Percentiles rank a stretch among this genome's conserved stretches.
phyloP scores from a whole-genome alignment of 1,140 invertebrate species.

The Caenorhabditis latens region DNA sequence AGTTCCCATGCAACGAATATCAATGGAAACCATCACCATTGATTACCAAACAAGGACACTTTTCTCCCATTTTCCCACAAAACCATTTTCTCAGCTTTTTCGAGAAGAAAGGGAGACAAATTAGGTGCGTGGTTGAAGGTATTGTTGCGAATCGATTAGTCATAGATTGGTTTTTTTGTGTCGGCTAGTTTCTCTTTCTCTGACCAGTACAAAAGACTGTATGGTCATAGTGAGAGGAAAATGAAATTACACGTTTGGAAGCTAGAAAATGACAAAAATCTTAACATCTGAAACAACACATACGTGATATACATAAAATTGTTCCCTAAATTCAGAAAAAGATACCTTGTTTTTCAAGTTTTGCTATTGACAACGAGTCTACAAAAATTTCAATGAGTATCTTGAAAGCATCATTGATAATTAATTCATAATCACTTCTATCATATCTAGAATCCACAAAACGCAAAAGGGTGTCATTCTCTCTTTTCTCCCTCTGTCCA shows the following conservation, averaged over 20 bases:
- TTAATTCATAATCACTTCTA: slow-evolving; percentile 42
- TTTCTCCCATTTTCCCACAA: neutral
- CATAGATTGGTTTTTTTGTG: slow-evolving; percentile 50
- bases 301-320: neutral
- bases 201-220: slow-evolving; percentile 28
- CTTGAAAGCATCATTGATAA: neutral
- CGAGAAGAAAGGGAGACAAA: slow-evolving; percentile 50
- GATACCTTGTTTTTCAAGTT: neutral
- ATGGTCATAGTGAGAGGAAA: neutral
- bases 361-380: neutral
- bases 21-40: slow-evolving; percentile 8
- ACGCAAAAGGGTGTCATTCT: neutral
- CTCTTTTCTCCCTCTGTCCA: neutral
- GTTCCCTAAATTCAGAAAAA: neutral
- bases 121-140: slow-evolving; percentile 33
- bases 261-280: neutral
- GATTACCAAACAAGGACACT: slow-evolving; percentile 9
- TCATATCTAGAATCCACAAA: slow-evolving; percentile 48
- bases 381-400: slow-evolving; percentile 43
- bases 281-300: neutral
- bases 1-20: neutral
- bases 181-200: slow-evolving; percentile 4
- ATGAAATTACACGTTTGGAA: neutral
- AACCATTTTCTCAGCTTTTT: slow-evolving; percentile 55
- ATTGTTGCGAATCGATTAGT: slow-evolving; percentile 53